A percentile compares a stretch with the other conserved stretches of the same genome.
These are phyloP conservation scores for Thysanoteuthis rhombus DNA, from an alignment of 2,888 invertebrate genomes.

Conservation along the genomic window DNA sequence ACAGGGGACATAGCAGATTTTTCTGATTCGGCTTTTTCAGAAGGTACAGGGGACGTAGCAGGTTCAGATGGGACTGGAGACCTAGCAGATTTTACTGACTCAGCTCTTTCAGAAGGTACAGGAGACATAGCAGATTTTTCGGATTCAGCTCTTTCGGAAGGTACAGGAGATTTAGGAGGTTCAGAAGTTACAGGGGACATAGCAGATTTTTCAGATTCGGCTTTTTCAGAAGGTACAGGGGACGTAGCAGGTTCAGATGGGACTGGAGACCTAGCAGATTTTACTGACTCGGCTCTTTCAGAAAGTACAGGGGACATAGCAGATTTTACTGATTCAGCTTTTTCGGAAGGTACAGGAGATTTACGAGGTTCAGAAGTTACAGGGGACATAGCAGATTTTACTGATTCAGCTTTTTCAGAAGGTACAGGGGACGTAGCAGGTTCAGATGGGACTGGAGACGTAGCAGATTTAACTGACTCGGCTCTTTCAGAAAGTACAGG, in stretches of 20 bases:
- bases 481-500: neutral
- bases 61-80: neutral
- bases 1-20: neutral
- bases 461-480: neutral
- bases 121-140: no score
- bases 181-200: no score
- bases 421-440: neutral
- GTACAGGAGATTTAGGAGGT: no score
- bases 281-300: neutral
- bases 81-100: neutral
- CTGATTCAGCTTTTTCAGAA: neutral
- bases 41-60: neutral
- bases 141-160: no score
- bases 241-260: neutral
- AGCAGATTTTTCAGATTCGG: no score
- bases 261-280: neutral
- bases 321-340: neutral
- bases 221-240: no score
- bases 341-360: neutral
- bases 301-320: neutral
- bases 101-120: neutral
- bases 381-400: neutral
- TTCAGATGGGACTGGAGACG: neutral
- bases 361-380: neutral
- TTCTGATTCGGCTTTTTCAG: neutral